Percentiles rank a stretch among this genome's conserved stretches.
These are phyloP conservation scores for Erpornis zantholeuca DNA, from an alignment of 2,113 vertebrate species.

Conservation along the genomic window DNA sequence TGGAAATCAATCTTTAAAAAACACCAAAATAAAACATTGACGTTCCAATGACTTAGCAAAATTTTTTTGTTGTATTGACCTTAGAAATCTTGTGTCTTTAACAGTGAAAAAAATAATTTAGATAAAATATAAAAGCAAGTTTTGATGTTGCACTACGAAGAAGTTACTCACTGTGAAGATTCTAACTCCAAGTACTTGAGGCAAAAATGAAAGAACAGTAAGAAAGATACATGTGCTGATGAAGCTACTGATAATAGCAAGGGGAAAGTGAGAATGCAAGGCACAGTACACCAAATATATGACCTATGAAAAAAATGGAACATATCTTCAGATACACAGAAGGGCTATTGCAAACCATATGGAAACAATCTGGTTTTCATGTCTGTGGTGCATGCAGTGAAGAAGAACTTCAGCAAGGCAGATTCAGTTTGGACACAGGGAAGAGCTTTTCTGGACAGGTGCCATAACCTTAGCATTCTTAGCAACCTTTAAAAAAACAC, in stretches of 20 bases:
- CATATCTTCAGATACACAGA: neutral
- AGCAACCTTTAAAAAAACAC: neutral
- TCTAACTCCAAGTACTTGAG: neutral
- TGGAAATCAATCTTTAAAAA: neutral
- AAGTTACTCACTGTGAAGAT: neutral
- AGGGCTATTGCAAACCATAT: neutral
- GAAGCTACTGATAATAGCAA: neutral
- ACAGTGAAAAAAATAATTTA: neutral
- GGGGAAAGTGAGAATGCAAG: neutral
- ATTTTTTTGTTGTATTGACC: neutral
- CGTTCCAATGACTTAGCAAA: neutral
- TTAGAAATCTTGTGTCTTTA: neutral
- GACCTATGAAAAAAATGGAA: neutral
- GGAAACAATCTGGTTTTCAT: neutral
- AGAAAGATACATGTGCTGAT: neutral
- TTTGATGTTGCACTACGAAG: neutral
- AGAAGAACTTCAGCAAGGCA: neutral
- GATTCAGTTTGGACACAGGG: neutral
- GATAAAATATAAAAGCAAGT: neutral
- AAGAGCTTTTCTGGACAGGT: neutral
- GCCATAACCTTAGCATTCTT: neutral
- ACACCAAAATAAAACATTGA: neutral
- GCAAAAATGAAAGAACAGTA: neutral
- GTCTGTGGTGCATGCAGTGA: neutral
- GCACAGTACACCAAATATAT: neutral